A percentile compares a stretch with the other conserved stretches of the same genome.
Conservation (phyloP, 2,113 vertebrate species). For the Albula glossodonta region DNA sequence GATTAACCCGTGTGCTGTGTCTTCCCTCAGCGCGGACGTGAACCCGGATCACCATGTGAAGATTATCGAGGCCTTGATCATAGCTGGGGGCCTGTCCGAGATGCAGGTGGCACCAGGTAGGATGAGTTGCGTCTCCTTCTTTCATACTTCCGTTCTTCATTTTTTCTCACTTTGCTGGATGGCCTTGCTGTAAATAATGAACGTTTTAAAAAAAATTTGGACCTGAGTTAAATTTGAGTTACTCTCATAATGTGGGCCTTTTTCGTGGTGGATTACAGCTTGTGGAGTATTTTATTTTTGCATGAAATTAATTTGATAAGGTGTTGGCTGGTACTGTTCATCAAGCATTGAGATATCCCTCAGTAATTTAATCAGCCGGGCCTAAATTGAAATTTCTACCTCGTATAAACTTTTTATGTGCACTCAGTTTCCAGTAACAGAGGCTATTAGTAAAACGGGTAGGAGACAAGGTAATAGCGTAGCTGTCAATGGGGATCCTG, state of each 20-base stretch:
- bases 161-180: background rate
- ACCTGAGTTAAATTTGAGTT: no score
- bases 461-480: background rate
- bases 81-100: constrained; percentile 61
- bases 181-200: background rate
- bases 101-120: constrained; percentile 74
- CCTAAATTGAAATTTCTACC: background rate
- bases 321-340: background rate
- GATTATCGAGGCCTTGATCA: constrained; percentile 75
- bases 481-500: background rate
- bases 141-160: background rate
- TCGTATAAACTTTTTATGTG: background rate
- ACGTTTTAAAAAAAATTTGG: background rate
- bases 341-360: background rate
- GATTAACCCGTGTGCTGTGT: background rate
- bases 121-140: background rate
- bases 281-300: background rate
- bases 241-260: background rate
- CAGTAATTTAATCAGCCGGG: background rate
- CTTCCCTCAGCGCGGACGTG: constrained; percentile 61
- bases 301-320: background rate
- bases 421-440: background rate
- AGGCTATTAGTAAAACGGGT: constrained; percentile 1
- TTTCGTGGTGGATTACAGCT: background rate
- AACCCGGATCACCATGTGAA: constrained; percentile 70